Percentiles rank a stretch among this genome's conserved stretches.
phyloP scores from a whole-genome alignment of 1,140 invertebrate species.

The Drosophila littoralis region DNA sequence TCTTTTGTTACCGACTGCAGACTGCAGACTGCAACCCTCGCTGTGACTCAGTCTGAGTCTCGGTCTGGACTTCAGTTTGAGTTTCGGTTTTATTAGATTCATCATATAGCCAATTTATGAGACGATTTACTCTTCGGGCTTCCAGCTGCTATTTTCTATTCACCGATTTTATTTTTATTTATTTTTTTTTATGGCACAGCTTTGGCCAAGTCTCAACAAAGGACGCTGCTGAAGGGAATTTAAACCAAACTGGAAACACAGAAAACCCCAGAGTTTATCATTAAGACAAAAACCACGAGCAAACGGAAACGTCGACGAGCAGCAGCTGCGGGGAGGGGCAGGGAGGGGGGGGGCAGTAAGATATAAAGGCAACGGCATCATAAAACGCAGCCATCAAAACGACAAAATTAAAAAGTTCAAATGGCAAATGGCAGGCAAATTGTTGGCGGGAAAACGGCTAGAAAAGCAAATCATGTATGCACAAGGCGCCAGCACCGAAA shows the following conservation, averaged over 20 bases:
- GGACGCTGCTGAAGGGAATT: conserved; percentile 67
- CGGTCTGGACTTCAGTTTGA: conserved; percentile 20
- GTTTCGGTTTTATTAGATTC: conserved; percentile 67
- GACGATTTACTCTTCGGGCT: conserved; percentile 45
- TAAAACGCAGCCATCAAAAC: conserved; percentile 80
- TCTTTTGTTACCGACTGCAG: conserved; percentile 22
- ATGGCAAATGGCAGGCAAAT: conserved; percentile 74
- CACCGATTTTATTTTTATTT: conserved; percentile 29
- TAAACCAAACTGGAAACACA: conserved; percentile 46
- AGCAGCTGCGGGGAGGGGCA: conserved; percentile 30
- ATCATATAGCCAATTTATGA: conserved; percentile 75
- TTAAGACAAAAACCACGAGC: conserved; percentile 65
- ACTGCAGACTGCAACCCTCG: conserved; percentile 58
- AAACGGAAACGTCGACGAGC: conserved; percentile 47
- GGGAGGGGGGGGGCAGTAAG: conserved; percentile 32
- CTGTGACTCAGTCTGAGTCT: conserved; percentile 21
- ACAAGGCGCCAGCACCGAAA: conserved; percentile 13
- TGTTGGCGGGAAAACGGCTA: conserved; percentile 54
- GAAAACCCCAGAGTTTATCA: conserved; percentile 72
- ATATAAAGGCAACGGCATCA: conserved; percentile 74
- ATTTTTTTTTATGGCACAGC: conserved; percentile 66
- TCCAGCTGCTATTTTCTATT: conserved; percentile 68
- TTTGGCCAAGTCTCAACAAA: conserved; percentile 63
- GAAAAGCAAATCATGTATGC: conserved; percentile 28
- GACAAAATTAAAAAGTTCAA: conserved; percentile 81